phyloP scores from a whole-genome alignment of 2,888 invertebrate species.

The Drosophila mayaguana region DNA sequence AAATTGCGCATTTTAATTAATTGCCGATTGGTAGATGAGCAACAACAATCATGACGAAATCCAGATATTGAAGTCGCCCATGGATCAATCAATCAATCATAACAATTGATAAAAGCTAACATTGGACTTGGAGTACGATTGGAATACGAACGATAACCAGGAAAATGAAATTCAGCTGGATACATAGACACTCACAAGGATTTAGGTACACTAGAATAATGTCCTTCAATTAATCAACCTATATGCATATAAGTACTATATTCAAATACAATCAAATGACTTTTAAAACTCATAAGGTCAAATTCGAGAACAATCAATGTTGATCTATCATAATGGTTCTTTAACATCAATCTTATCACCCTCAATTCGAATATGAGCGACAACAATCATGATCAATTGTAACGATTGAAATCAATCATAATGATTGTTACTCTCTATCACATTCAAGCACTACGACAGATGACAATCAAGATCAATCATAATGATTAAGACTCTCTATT shows the following conservation, averaged over 20 bases:
- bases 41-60: not conserved
- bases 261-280: too few relatives aligned
- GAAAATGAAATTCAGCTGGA: not conserved
- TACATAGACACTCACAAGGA: not conserved
- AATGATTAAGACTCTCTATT: not conserved
- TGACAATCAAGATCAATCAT: not conserved
- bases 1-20: constrained; percentile 14
- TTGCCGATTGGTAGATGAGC: constrained; percentile 2
- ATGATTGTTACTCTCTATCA: not conserved
- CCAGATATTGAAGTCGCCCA: not conserved
- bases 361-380: too few relatives aligned
- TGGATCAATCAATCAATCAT: constrained; percentile 9
- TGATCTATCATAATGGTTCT: too few relatives aligned
- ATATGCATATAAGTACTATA: not conserved
- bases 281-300: too few relatives aligned
- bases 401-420: not conserved
- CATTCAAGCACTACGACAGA: not conserved
- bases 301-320: too few relatives aligned
- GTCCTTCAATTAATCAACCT: not conserved
- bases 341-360: too few relatives aligned
- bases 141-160: not conserved
- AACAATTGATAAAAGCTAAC: not conserved
- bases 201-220: not conserved
- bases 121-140: not conserved
- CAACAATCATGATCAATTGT: too few relatives aligned